phyloP scores from a whole-genome alignment of 2,797 vertebrate species.

The Sarcoramphus papa region DNA sequence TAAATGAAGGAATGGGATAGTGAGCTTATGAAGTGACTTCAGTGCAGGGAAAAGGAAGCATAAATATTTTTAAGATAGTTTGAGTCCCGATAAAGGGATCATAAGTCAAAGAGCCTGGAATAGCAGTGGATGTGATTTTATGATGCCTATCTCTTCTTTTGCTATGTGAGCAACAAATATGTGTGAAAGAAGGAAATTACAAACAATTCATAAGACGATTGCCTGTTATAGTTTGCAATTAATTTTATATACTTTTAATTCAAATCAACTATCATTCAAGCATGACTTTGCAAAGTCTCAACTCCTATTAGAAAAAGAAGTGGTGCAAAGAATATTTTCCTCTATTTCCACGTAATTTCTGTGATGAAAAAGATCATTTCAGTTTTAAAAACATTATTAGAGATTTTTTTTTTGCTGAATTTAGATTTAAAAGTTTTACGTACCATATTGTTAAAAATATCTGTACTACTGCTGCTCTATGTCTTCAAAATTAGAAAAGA shows the following conservation, averaged over 20 bases:
- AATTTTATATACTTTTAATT: neutral
- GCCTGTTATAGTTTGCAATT: neutral
- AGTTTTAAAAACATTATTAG: neutral
- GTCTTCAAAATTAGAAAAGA: neutral
- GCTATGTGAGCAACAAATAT: neutral
- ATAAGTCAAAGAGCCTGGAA: neutral
- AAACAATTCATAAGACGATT: neutral
- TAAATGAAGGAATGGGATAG: neutral
- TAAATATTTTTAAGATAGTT: neutral
- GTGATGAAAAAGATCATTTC: neutral
- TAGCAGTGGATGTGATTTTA: neutral
- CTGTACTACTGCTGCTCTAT: neutral
- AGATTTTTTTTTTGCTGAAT: neutral
- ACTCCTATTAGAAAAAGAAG: neutral
- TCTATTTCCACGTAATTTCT: neutral
- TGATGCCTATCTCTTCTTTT: neutral
- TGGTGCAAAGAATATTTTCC: neutral
- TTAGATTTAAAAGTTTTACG: neutral
- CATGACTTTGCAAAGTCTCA: neutral
- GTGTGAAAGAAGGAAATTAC: neutral
- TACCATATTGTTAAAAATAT: neutral
- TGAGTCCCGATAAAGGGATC: neutral
- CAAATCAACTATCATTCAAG: neutral
- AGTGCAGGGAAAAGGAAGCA: neutral
- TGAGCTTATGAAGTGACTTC: neutral